Percentiles rank a stretch among this genome's conserved stretches.
Conservation (phyloP, 2,113 vertebrate species). For the Lagenorhynchus albirostris region DNA sequence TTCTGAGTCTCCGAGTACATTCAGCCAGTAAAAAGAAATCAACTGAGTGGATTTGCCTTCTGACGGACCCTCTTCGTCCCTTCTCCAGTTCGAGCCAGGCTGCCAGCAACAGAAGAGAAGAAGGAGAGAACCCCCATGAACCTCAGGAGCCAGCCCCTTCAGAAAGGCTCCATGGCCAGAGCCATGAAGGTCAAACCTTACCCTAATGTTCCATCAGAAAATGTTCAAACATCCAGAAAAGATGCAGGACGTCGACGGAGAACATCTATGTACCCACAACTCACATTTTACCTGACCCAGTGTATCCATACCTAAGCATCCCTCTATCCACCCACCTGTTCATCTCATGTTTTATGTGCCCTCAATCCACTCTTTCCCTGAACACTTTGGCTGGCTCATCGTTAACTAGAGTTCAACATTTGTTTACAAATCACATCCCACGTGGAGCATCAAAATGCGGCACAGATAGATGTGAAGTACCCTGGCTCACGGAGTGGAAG, state of each 20-base stretch:
- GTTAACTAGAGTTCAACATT: too few species aligned
- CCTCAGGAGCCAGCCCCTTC: background rate
- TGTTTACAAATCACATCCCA: background rate
- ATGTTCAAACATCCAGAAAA: background rate
- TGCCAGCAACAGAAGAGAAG: background rate
- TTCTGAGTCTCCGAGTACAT: background rate
- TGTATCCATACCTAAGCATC: too few species aligned
- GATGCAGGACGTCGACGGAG: background rate
- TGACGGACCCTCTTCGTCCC: background rate
- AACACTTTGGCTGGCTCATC: background rate
- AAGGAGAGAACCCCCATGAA: too few species aligned
- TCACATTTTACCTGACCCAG: background rate
- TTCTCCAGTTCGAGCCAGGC: background rate
- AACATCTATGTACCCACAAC: fast-evolving
- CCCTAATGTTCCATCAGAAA: background rate
- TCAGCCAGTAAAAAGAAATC: background rate
- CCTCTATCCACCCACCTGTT: too few species aligned
- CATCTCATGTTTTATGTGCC: too few species aligned
- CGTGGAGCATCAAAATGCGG: background rate
- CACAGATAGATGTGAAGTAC: background rate
- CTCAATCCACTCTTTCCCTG: background rate
- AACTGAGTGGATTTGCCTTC: background rate
- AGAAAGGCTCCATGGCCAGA: background rate
- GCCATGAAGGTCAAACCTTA: background rate
- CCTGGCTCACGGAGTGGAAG: too few species aligned